Evolutionary conservation across 2,113 vertebrate species (phyloP).

Genomic region (Triplophysa tibetana): DNA sequence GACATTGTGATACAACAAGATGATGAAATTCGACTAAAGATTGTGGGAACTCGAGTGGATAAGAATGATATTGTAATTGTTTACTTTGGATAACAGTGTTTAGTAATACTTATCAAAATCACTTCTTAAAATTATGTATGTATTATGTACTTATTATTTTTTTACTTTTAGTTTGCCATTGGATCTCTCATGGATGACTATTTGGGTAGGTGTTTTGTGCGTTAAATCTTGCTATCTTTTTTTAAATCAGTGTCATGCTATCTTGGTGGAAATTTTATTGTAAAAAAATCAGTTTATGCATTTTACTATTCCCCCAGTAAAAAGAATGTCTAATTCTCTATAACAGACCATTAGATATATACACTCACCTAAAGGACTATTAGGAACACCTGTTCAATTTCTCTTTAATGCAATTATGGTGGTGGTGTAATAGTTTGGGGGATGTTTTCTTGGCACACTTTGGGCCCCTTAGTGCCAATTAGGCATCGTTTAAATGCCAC

Average conservation of each 20-base stretch:
- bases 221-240: neutral
- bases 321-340: neutral
- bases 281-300: too few relatives aligned
- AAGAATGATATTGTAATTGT: conserved; percentile 88
- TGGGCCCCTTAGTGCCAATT: too few relatives aligned
- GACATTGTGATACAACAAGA: conserved; percentile 93
- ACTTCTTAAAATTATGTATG: neutral
- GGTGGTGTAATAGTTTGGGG: too few relatives aligned
- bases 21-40: conserved; percentile 91
- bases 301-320: neutral
- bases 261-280: too few relatives aligned
- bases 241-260: too few relatives aligned
- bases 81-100: neutral
- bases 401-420: too few relatives aligned
- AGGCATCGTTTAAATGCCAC: too few relatives aligned
- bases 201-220: conserved; percentile 76
- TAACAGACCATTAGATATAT: neutral
- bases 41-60: conserved; percentile 91
- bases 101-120: neutral
- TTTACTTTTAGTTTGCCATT: conserved; percentile 84
- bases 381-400: too few relatives aligned
- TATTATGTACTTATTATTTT: neutral
- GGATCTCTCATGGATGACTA: conserved; percentile 94
- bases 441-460: too few relatives aligned
- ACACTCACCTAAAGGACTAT: too few relatives aligned